These are phyloP conservation scores for Antheraea assamensis DNA, from an alignment of 2,888 invertebrate genomes.

Conservation along the genomic window DNA sequence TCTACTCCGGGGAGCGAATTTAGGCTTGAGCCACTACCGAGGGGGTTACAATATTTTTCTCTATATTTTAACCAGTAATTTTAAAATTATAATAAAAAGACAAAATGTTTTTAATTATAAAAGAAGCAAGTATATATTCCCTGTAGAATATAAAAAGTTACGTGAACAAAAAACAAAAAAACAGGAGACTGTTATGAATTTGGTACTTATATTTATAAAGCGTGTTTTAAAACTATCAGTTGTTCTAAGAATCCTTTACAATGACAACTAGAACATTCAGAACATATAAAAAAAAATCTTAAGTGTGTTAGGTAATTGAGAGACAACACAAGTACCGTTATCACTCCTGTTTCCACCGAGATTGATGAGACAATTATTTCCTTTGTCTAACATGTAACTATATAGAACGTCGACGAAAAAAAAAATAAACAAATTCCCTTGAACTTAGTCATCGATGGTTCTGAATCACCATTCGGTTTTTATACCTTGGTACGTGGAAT, in stretches of 20 bases:
- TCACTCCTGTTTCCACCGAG: not conserved
- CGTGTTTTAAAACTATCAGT: no score
- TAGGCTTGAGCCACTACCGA: no score
- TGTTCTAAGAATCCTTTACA: no score
- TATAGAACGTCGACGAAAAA: not conserved
- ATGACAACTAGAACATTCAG: not conserved
- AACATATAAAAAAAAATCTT: not conserved
- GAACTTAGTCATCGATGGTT: not conserved
- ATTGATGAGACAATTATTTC: not conserved
- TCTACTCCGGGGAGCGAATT: no score
- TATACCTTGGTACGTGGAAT: constrained; percentile 1
- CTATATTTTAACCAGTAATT: no score
- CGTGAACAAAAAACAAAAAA: not conserved
- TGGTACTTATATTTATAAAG: not conserved
- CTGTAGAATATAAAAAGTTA: no score
- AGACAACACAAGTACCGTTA: not conserved
- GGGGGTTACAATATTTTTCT: no score
- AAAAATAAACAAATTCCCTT: not conserved
- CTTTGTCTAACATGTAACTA: not conserved
- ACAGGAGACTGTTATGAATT: not conserved
- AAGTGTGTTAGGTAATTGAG: not conserved
- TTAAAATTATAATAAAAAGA: no score
- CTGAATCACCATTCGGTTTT: constrained; percentile 4
- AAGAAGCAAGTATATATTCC: no score
- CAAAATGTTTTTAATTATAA: no score